Evolutionary conservation across 2,797 vertebrate species (phyloP).

Genomic region (Menidia menidia): DNA sequence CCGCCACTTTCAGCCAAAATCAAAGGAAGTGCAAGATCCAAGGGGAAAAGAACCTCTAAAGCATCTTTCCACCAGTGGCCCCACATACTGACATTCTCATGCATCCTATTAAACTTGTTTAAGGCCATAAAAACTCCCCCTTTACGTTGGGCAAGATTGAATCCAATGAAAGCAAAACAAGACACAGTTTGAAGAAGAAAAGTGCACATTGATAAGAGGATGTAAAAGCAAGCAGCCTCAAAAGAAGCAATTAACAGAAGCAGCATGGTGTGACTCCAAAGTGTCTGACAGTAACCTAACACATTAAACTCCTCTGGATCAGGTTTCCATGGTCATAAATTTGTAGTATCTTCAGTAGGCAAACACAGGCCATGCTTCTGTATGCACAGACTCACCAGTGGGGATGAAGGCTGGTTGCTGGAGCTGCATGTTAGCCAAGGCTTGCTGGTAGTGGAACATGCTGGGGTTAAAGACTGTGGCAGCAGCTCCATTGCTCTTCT

Average conservation of each 20-base stretch:
- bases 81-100: background rate
- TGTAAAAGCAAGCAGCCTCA: background rate
- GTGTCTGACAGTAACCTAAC: background rate
- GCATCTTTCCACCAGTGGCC: background rate
- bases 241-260: constrained; percentile 6
- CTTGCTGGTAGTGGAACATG: constrained; percentile 98
- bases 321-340: background rate
- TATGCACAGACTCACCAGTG: constrained; percentile 86
- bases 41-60: background rate
- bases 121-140: background rate
- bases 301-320: background rate
- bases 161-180: constrained; percentile 17
- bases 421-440: constrained; percentile 97
- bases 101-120: background rate
- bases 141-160: constrained; percentile 1
- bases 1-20: constrained; percentile 1
- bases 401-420: constrained; percentile 94
- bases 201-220: constrained; percentile 17
- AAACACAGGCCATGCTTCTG: background rate
- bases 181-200: constrained; percentile 23
- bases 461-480: constrained; percentile 91
- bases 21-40: background rate
- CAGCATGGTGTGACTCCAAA: constrained; percentile 20
- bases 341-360: background rate
- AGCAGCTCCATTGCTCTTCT: constrained; percentile 93